These are phyloP conservation scores for Melanostigma gelatinosum DNA, from an alignment of 2,113 vertebrate species.

Conservation along the genomic window DNA sequence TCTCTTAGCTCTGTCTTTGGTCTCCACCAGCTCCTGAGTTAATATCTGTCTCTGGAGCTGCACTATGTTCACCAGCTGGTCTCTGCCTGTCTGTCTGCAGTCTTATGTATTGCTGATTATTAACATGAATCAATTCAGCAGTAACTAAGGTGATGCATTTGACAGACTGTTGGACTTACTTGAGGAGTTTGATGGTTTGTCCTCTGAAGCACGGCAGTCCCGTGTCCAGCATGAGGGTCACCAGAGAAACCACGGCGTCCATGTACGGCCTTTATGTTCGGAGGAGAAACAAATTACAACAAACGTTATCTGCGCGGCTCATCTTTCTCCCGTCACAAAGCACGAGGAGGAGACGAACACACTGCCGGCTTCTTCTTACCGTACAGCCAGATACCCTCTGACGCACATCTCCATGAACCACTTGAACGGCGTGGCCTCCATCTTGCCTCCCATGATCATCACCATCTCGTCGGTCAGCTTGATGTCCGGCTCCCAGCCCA, in stretches of 20 bases:
- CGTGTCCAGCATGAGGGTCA: constrained; percentile 94
- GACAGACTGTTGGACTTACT: constrained; percentile 83
- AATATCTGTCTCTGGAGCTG: no score
- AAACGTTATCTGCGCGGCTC: background rate
- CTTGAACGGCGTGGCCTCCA: constrained; percentile 98
- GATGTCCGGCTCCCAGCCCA: constrained; percentile 99
- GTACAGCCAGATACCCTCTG: constrained; percentile 95
- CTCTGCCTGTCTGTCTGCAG: no score
- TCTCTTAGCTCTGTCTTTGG: no score
- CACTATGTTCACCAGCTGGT: no score
- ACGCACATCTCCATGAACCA: constrained; percentile 99
- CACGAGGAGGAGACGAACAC: background rate
- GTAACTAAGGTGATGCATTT: background rate
- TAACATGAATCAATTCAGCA: no score
- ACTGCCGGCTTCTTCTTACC: constrained; percentile 80
- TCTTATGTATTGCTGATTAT: no score
- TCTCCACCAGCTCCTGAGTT: no score
- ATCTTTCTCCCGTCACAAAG: background rate
- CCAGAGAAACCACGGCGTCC: constrained; percentile 97
- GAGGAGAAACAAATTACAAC: background rate
- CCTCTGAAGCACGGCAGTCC: constrained; percentile 97
- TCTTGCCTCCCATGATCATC: constrained; percentile 99
- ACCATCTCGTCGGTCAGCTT: constrained; percentile 99
- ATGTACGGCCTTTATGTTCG: constrained; percentile 90
- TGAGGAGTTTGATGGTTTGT: constrained; percentile 97